Base-by-base conservation (phyloP, 2,797 vertebrate genomes). In the Nannoperca australis region DNA sequence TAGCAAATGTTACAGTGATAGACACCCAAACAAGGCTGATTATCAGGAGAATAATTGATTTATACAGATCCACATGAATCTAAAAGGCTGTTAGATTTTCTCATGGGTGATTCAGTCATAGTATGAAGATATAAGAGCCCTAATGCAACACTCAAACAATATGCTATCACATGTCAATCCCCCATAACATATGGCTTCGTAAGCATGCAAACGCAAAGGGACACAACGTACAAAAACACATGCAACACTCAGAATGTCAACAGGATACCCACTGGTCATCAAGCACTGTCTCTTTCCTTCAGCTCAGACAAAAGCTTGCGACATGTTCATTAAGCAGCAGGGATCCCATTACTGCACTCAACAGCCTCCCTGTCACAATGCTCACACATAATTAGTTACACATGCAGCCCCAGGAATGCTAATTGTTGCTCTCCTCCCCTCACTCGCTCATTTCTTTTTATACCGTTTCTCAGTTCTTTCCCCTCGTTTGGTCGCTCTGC, bases 301-400 rank as follows among this genome's bases (percentile, higher is more conserved):
- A 84, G 83, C 79, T 82, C 82, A 84, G 79, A 93, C 89, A 93
- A 88, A 92, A 85, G 87, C 91, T 88, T 82, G 87, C 90, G 91
- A 94, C 92, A 89, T 93, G 91, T 93, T 95, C 95, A 95, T 95
- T 94, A 94, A 92, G 88, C 91, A 93, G 92, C 91, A 92, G 92
- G 91, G 86, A 93, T 91, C 86, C 91, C 88, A 92, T 94, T 94
- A 93, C 92, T 71, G 86, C 89, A 88, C 90, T 92, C 91, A 90
- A 82, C 91, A 92, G 85, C 86, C 85, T 84, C 81, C 54, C 91
- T 92, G 93, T 93, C 92, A 95, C 92, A 93, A 93, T 89, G 84
- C 92, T 92, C 92, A 85, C 86, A 92, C 77, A 73, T 91, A 93
- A 94, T 95, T 94, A 94, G 91, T 92, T 88, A 91, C 91, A 94